A percentile compares a stretch with the other conserved stretches of the same genome.
phyloP scores from a whole-genome alignment of 2,888 invertebrate genomes.

The Lochmaea capreae region DNA sequence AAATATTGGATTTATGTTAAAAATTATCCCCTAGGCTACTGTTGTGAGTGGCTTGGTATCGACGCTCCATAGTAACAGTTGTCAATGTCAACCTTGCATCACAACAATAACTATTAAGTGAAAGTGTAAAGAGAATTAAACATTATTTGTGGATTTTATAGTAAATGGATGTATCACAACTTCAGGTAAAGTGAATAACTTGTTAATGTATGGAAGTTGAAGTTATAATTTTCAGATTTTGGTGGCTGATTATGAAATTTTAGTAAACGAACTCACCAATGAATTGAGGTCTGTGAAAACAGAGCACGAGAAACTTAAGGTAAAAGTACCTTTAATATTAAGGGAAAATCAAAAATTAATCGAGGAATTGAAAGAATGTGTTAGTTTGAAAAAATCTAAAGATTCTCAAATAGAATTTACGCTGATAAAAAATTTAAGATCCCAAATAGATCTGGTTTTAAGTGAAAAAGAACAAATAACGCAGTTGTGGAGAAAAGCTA shows the following conservation, averaged over 20 bases:
- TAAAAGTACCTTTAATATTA: slow-evolving; percentile 46
- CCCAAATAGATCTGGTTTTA: slow-evolving; percentile 49
- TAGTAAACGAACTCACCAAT: slow-evolving; percentile 51
- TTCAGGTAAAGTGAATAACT: slow-evolving; percentile 4
- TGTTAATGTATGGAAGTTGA: too few species aligned
- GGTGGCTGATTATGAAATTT: slow-evolving; percentile 50
- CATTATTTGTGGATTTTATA: background rate
- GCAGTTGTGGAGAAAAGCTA: slow-evolving; percentile 75
- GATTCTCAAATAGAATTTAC: slow-evolving; percentile 40
- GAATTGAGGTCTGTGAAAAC: slow-evolving; percentile 51
- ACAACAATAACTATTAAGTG: background rate
- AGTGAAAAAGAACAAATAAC: slow-evolving; percentile 76
- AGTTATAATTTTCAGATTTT: slow-evolving; percentile 42
- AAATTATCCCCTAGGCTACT: background rate
- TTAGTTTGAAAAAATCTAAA: slow-evolving; percentile 27
- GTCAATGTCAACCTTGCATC: background rate
- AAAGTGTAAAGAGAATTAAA: background rate
- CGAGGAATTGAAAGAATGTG: slow-evolving; percentile 39
- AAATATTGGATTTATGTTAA: too few species aligned
- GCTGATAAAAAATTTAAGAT: slow-evolving; percentile 52
- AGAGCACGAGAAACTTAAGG: slow-evolving; percentile 50
- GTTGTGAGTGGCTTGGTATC: slow-evolving; percentile 1
- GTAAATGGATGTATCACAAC: slow-evolving; percentile 24
- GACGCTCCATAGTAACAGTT: slow-evolving; percentile 1
- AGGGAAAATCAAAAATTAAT: slow-evolving; percentile 52